phyloP scores from a whole-genome alignment of 2,888 invertebrate species.

The Rhingia campestris region DNA sequence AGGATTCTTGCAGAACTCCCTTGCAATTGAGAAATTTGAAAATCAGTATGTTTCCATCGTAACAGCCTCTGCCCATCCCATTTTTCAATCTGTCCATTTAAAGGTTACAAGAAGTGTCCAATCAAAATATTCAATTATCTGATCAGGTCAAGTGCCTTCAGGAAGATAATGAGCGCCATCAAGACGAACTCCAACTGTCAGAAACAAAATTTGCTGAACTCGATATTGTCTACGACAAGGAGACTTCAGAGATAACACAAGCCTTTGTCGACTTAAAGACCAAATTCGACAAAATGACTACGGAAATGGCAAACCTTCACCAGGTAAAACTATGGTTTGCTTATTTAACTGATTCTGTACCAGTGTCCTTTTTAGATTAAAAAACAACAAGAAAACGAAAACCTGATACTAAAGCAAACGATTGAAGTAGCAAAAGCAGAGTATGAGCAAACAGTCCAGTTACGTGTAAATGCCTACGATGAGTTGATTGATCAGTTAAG shows the following conservation, averaged over 20 bases:
- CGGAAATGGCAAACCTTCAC: constrained; percentile 16
- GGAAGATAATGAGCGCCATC: constrained; percentile 44
- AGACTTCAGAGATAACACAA: constrained; percentile 32
- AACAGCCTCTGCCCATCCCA: background rate
- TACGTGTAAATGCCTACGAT: too few species aligned
- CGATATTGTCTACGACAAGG: constrained; percentile 55
- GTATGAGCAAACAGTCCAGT: background rate
- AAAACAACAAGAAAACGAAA: background rate
- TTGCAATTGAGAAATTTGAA: constrained; percentile 57
- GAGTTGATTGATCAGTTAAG: too few species aligned
- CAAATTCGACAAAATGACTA: background rate
- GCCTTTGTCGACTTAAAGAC: background rate
- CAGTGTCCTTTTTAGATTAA: too few species aligned
- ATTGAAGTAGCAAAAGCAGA: background rate
- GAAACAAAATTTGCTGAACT: constrained; percentile 59
- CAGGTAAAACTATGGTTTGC: constrained; percentile 23
- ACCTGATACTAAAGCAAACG: background rate
- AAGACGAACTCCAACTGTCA: constrained; percentile 28
- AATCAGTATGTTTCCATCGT: constrained; percentile 40
- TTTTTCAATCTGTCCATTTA: background rate
- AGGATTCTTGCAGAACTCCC: constrained; percentile 43
- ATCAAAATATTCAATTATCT: constrained; percentile 42
- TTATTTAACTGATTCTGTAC: too few species aligned
- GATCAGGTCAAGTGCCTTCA: constrained; percentile 32
- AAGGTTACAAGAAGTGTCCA: constrained; percentile 50